phyloP scores from a whole-genome alignment of 2,888 invertebrate species.

The Gryllus longicercus region DNA sequence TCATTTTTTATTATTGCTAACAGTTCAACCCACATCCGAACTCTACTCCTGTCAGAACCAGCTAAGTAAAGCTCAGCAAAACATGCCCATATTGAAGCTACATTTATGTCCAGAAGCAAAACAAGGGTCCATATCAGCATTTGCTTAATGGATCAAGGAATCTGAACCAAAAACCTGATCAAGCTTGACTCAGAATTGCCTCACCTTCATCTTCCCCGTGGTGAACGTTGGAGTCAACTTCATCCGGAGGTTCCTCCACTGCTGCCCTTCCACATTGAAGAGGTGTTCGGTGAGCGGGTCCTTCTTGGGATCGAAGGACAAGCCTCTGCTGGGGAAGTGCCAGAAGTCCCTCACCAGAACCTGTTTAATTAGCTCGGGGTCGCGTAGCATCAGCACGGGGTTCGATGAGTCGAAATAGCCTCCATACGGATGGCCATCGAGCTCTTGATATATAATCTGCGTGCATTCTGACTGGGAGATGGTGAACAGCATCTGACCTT shows the following conservation, averaged over 20 bases:
- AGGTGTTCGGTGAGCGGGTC: background rate
- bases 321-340: background rate
- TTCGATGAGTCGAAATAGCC: conserved; percentile 19
- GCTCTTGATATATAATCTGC: background rate
- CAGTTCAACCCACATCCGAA: too few relatives aligned
- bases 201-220: background rate
- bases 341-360: conserved; percentile 9
- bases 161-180: too few relatives aligned
- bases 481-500: background rate
- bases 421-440: conserved; percentile 24
- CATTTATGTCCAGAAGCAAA: too few relatives aligned
- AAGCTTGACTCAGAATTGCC: too few relatives aligned
- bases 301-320: background rate
- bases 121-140: too few relatives aligned
- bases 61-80: too few relatives aligned
- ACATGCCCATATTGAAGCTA: too few relatives aligned
- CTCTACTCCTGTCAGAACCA: too few relatives aligned
- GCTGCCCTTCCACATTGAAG: background rate
- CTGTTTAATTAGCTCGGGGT: conserved; percentile 25
- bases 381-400: conserved; percentile 27
- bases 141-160: too few relatives aligned
- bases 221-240: background rate
- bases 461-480: background rate
- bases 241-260: background rate
- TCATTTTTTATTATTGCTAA: too few relatives aligned